Evolutionary conservation across 2,113 vertebrate species (phyloP).

Genomic region (Cryptoleucopteryx plumbea): DNA sequence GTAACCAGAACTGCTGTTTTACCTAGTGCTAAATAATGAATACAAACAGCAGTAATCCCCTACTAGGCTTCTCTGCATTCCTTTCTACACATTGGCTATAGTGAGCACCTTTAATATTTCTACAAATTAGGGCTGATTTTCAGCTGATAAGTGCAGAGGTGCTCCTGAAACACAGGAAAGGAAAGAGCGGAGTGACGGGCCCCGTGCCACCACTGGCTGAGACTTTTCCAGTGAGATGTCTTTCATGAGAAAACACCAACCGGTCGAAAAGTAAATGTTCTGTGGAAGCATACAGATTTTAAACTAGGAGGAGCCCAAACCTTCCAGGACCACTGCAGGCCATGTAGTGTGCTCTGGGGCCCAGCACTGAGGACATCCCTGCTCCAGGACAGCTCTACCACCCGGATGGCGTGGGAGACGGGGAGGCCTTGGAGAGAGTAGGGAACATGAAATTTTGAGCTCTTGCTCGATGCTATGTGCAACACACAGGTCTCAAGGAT

Average conservation of each 20-base stretch:
- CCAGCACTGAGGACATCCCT: background rate
- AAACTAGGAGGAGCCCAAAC: background rate
- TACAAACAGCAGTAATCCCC: background rate
- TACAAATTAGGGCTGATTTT: background rate
- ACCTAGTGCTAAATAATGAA: background rate
- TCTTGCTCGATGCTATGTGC: background rate
- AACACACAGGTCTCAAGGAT: background rate
- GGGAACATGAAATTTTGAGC: background rate
- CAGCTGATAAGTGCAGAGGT: background rate
- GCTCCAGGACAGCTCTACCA: background rate
- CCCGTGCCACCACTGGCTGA: rapidly evolving
- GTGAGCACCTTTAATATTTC: background rate
- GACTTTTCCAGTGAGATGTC: background rate
- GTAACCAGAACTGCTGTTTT: background rate
- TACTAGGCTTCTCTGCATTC: background rate
- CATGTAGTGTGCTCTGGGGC: background rate
- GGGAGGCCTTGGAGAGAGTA: background rate
- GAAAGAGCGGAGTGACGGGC: rapidly evolving
- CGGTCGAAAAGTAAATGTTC: background rate
- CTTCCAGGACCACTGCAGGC: background rate
- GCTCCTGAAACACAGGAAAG: background rate
- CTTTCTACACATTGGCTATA: background rate
- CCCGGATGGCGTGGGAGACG: rapidly evolving
- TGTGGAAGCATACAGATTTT: background rate
- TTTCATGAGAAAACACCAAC: background rate